phyloP scores from a whole-genome alignment of 2,113 vertebrate species.

The Mormyrus iriodes region DNA sequence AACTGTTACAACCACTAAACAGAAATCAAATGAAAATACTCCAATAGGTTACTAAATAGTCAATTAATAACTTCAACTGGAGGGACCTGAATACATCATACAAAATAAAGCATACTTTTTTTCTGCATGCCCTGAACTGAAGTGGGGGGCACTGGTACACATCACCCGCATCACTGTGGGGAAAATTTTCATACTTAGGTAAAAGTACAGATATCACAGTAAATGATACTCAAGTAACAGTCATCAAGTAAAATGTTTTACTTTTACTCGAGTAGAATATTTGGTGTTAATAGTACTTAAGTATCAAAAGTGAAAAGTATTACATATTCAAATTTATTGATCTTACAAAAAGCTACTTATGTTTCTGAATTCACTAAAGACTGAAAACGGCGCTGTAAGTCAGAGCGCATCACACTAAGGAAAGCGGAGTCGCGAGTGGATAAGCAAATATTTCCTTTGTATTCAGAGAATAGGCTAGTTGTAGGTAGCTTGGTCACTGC shows the following conservation, averaged over 20 bases:
- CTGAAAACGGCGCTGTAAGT: not conserved
- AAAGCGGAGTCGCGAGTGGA: not conserved
- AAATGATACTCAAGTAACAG: not conserved
- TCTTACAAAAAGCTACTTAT: not conserved
- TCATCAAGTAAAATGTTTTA: not conserved
- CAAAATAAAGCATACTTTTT: too few species aligned
- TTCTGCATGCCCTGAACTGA: too few species aligned
- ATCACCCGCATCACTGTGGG: not conserved
- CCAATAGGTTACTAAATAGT: too few species aligned
- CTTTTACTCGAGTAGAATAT: not conserved
- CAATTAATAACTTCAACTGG: too few species aligned
- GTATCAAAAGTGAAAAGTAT: not conserved
- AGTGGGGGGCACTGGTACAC: not conserved
- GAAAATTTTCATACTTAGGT: not conserved
- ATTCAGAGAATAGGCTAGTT: not conserved
- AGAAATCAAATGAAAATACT: too few species aligned
- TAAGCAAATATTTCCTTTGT: not conserved
- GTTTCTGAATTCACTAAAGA: not conserved
- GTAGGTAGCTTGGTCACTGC: not conserved
- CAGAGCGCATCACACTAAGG: not conserved
- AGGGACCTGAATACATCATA: too few species aligned
- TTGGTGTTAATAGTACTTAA: not conserved
- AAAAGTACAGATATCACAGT: not conserved
- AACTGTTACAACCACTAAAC: not conserved
- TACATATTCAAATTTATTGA: not conserved